These are phyloP conservation scores for Tribolium freemani DNA, from an alignment of 2,888 invertebrate species.

Conservation along the genomic window DNA sequence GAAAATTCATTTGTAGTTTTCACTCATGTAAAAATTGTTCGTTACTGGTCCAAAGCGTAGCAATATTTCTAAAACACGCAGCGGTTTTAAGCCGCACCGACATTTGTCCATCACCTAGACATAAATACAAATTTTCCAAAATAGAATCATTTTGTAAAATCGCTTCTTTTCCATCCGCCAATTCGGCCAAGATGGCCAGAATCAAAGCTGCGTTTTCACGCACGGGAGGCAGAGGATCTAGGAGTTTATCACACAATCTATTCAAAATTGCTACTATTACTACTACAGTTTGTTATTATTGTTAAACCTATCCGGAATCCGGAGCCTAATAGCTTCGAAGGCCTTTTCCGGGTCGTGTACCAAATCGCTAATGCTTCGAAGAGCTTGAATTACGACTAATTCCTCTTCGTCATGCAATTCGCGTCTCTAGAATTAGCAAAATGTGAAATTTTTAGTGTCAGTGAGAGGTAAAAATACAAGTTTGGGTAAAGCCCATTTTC, in stretches of 20 bases:
- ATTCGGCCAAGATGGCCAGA: conserved; percentile 63
- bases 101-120: conserved; percentile 61
- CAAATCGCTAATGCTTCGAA: conserved; percentile 67
- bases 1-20: not conserved
- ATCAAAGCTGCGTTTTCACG: conserved; percentile 66
- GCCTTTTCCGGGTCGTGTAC: conserved; percentile 68
- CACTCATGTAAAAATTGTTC: not conserved
- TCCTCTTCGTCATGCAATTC: conserved; percentile 65
- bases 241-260: conserved; percentile 64
- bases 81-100: conserved; percentile 66
- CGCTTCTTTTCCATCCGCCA: conserved; percentile 64
- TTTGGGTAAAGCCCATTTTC: conserved; percentile 66
- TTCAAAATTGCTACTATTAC: not conserved
- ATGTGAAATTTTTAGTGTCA: not conserved
- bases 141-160: conserved; percentile 62
- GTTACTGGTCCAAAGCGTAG: conserved; percentile 61
- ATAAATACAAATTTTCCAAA: conserved; percentile 60
- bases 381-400: conserved; percentile 63
- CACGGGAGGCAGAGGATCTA: conserved; percentile 54
- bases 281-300: not conserved
- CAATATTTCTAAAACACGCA: conserved; percentile 63
- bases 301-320: conserved; percentile 64
- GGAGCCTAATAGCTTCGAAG: conserved; percentile 65
- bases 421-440: conserved; percentile 56
- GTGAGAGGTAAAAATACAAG: conserved; percentile 54